Percentiles rank a stretch among this genome's conserved stretches.
phyloP scores from a whole-genome alignment of 2,113 vertebrate genomes.

The Oenanthe oenanthe region DNA sequence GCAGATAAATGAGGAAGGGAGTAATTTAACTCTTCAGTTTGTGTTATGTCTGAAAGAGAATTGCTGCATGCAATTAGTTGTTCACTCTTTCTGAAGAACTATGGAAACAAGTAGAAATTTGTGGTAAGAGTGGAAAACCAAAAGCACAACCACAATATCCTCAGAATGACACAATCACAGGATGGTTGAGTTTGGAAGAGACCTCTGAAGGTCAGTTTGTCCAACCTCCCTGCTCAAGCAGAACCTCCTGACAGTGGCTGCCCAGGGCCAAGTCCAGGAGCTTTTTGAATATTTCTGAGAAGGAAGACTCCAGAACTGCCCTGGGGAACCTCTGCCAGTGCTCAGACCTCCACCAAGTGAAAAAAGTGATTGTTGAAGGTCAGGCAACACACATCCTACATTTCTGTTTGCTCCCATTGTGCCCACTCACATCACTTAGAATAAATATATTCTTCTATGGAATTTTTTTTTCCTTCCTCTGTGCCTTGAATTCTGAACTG shows the following conservation, averaged over 20 bases:
- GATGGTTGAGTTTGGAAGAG: not conserved
- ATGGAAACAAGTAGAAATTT: not conserved
- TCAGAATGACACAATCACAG: not conserved
- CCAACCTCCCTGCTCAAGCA: not conserved
- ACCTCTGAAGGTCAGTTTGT: not conserved
- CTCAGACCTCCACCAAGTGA: not conserved
- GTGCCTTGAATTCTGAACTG: not conserved
- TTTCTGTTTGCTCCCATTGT: not conserved
- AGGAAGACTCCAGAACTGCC: not conserved
- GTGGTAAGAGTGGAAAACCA: not conserved
- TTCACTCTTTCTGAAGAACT: not conserved
- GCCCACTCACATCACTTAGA: not conserved
- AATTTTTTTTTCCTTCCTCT: not conserved
- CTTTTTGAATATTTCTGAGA: not conserved
- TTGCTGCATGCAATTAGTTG: not conserved
- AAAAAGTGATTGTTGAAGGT: too few relatives aligned
- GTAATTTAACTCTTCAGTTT: not conserved
- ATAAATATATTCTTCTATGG: not conserved
- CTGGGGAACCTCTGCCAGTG: not conserved
- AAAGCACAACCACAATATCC: not conserved
- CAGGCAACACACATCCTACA: fast-evolving
- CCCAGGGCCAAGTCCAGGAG: not conserved
- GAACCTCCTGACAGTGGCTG: not conserved
- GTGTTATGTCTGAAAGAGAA: not conserved
- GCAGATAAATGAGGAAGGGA: not conserved